phyloP scores from a whole-genome alignment of 2,888 invertebrate species.

The Tenthredo distinguenda region DNA sequence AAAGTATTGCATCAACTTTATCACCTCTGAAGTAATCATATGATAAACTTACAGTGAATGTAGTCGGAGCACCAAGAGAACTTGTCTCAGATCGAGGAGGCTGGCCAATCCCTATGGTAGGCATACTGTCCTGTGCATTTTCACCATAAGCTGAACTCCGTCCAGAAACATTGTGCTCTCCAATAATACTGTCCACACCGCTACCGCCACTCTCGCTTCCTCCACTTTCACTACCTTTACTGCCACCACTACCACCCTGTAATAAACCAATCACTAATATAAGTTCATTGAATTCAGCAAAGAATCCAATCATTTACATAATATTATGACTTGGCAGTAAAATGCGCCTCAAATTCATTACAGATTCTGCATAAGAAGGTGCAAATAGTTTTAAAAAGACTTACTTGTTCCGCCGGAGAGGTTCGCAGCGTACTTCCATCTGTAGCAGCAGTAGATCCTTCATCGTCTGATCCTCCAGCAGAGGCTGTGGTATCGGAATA shows the following conservation, averaged over 20 bases:
- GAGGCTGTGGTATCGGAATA: conserved; percentile 92
- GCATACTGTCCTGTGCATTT: conserved; percentile 80
- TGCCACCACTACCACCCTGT: conserved; percentile 79
- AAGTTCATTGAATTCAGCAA: neutral
- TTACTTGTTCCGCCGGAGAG: conserved; percentile 88
- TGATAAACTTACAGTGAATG: conserved; percentile 74
- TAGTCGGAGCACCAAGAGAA: conserved; percentile 79
- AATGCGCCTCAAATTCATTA: neutral
- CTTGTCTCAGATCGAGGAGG: conserved; percentile 81
- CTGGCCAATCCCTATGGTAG: conserved; percentile 73
- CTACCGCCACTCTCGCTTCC: conserved; percentile 96
- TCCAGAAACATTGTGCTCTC: conserved; percentile 92
- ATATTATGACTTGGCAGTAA: neutral
- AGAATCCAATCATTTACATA: neutral
- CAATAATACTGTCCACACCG: conserved; percentile 94
- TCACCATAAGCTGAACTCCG: conserved; percentile 95
- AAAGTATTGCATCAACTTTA: neutral
- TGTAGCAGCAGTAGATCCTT: conserved; percentile 96
- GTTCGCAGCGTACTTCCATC: conserved; percentile 95
- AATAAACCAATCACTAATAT: conserved; percentile 11
- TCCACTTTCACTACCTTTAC: conserved; percentile 78
- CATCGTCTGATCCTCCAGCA: conserved; percentile 95
- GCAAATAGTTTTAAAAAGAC: conserved; percentile 34
- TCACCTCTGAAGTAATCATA: neutral
- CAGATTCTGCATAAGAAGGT: neutral